Evolutionary conservation across 1,140 invertebrate species (phyloP).

Genomic region (Bathynomus jamesi): DNA sequence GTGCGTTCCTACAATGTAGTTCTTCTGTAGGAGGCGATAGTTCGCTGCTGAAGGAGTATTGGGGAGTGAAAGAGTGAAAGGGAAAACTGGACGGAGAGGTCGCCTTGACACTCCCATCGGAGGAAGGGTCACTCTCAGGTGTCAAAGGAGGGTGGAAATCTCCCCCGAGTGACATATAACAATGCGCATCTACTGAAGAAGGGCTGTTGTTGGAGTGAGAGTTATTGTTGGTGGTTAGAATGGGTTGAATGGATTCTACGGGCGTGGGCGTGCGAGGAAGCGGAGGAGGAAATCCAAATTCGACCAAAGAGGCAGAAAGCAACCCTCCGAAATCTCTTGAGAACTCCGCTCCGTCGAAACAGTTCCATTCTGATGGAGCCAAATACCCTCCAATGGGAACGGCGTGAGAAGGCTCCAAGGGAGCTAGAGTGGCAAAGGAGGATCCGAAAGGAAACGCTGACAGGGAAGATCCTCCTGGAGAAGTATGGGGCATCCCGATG

Average conservation of each 20-base stretch:
- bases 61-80: no score
- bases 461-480: no score
- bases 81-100: constrained; percentile 11
- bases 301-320: constrained; percentile 25
- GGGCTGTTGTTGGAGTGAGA: constrained; percentile 6
- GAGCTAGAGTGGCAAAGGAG: constrained; percentile 19
- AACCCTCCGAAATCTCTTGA: constrained; percentile 24
- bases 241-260: constrained; percentile 10
- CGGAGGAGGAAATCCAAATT: constrained; percentile 22
- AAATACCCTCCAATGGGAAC: constrained; percentile 14
- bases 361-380: constrained; percentile 15
- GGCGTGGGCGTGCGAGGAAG: constrained; percentile 22
- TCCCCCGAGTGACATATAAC: background rate
- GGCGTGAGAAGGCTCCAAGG: constrained; percentile 18
- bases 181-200: no score
- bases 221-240: constrained; percentile 14
- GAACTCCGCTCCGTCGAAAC: constrained; percentile 19
- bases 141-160: constrained; percentile 24
- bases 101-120: constrained; percentile 16
- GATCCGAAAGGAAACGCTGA: constrained; percentile 15
- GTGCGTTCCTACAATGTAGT: no score
- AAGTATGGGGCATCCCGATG: no score
- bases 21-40: no score
- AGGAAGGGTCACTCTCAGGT: constrained; percentile 22
- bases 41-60: no score